A percentile compares a stretch with the other conserved stretches of the same genome.
Evolutionary conservation across 2,888 invertebrate genomes (phyloP).

Genomic region (Melanostoma scalare): DNA sequence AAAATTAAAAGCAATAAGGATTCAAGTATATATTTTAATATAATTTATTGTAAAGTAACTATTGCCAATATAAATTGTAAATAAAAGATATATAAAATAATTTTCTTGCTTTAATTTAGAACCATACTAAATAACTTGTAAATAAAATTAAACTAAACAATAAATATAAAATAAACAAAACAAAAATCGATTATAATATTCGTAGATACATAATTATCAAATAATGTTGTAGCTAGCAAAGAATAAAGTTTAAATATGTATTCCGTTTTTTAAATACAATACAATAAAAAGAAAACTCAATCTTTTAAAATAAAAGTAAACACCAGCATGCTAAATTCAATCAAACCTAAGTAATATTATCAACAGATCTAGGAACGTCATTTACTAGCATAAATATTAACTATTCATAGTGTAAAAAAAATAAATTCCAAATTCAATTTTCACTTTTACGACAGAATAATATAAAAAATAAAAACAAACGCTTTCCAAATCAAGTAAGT

Average conservation of each 20-base stretch:
- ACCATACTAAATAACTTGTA: constrained; percentile 42
- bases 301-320: constrained; percentile 34
- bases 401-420: constrained; percentile 55
- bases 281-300: constrained; percentile 13
- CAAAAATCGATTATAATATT: constrained; percentile 19
- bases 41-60: constrained; percentile 32
- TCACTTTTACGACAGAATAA: constrained; percentile 41
- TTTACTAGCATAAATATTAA: constrained; percentile 48
- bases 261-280: constrained; percentile 37
- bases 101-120: constrained; percentile 30
- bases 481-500: constrained; percentile 53
- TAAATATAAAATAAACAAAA: constrained; percentile 26
- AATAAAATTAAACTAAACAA: constrained; percentile 16
- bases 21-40: constrained; percentile 53
- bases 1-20: constrained; percentile 57
- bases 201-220: constrained; percentile 32
- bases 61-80: constrained; percentile 40
- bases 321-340: constrained; percentile 70
- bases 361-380: constrained; percentile 43
- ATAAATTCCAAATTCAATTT: constrained; percentile 61
- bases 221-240: constrained; percentile 66
- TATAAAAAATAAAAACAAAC: constrained; percentile 42
- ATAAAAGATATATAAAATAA: constrained; percentile 25
- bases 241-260: constrained; percentile 40
- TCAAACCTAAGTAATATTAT: constrained; percentile 33